These are phyloP conservation scores for Carollia perspicillata DNA, from an alignment of 2,113 vertebrate genomes.

Conservation along the genomic window DNA sequence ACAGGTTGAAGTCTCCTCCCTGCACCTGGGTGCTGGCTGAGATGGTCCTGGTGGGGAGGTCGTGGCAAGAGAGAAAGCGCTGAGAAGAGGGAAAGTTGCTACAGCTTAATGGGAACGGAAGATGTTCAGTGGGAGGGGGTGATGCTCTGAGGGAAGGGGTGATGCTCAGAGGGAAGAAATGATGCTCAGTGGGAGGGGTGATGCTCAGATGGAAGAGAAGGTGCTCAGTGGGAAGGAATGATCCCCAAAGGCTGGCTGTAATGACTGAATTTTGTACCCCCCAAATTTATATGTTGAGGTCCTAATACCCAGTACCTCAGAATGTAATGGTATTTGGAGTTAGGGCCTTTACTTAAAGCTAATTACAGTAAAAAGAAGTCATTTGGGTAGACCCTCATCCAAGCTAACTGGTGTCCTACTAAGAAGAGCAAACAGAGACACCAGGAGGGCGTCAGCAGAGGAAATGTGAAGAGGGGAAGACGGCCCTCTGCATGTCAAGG, in stretches of 20 bases:
- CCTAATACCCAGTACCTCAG: not conserved
- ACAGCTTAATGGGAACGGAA: not conserved
- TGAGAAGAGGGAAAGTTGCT: not conserved
- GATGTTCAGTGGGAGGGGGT: not conserved
- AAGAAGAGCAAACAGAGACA: not conserved
- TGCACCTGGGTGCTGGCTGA: slow-evolving; percentile 94
- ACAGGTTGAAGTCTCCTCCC: slow-evolving; percentile 94
- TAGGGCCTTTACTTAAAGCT: not conserved
- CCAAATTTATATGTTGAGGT: not conserved
- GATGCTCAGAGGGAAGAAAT: not conserved
- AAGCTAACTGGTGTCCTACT: not conserved
- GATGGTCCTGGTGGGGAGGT: slow-evolving; percentile 85
- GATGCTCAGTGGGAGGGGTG: not conserved
- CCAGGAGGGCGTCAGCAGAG: not conserved
- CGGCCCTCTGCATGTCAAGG: not conserved
- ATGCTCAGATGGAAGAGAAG: not conserved
- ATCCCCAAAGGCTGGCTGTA: not conserved
- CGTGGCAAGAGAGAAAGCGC: not conserved
- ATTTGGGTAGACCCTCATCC: not conserved
- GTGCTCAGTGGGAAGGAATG: not conserved
- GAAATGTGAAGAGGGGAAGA: not conserved
- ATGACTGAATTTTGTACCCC: not conserved
- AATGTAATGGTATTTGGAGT: not conserved
- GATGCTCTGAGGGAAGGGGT: not conserved
- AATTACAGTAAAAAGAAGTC: not conserved